Evolutionary conservation across 2,888 invertebrate genomes (phyloP).

Genomic region (Geophilus truncorum): DNA sequence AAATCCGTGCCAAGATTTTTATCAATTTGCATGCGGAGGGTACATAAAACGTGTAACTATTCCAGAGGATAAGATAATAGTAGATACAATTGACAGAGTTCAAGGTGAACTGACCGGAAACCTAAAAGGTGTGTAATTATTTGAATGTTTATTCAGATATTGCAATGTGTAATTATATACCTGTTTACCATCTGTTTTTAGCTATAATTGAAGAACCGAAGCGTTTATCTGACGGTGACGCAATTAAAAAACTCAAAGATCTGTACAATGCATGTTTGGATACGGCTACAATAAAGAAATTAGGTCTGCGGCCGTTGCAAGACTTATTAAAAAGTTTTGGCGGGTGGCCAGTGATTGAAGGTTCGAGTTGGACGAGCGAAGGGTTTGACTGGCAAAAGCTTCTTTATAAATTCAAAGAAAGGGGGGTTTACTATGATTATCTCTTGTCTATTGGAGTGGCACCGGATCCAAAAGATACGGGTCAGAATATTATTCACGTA

Average conservation of each 20-base stretch:
- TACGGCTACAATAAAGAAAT: not conserved
- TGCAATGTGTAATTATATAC: no score
- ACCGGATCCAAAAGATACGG: slow-evolving; percentile 30
- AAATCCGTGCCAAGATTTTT: slow-evolving; percentile 78
- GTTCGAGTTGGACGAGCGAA: slow-evolving; percentile 60
- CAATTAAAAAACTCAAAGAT: slow-evolving; percentile 29
- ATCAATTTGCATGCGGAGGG: slow-evolving; percentile 71
- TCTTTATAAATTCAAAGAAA: slow-evolving; percentile 28
- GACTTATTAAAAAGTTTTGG: slow-evolving; percentile 69
- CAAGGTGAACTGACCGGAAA: slow-evolving; percentile 23
- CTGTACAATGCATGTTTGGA: slow-evolving; percentile 29
- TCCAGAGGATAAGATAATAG: slow-evolving; percentile 65
- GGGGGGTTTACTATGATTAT: slow-evolving; percentile 28
- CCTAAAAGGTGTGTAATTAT: slow-evolving; percentile 1
- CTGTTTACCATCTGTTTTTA: no score
- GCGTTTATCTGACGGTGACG: not conserved
- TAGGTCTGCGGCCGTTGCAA: slow-evolving; percentile 65
- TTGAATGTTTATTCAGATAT: not conserved
- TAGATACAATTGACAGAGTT: slow-evolving; percentile 30
- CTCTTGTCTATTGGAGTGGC: slow-evolving; percentile 29
- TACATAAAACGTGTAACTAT: slow-evolving; percentile 67
- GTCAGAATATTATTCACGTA: slow-evolving; percentile 29
- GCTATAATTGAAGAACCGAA: slow-evolving; percentile 31
- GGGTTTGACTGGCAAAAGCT: slow-evolving; percentile 60
- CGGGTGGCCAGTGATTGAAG: slow-evolving; percentile 88